These are phyloP conservation scores for Vireo griseus DNA, from an alignment of 2,797 vertebrate species.

Conservation along the genomic window DNA sequence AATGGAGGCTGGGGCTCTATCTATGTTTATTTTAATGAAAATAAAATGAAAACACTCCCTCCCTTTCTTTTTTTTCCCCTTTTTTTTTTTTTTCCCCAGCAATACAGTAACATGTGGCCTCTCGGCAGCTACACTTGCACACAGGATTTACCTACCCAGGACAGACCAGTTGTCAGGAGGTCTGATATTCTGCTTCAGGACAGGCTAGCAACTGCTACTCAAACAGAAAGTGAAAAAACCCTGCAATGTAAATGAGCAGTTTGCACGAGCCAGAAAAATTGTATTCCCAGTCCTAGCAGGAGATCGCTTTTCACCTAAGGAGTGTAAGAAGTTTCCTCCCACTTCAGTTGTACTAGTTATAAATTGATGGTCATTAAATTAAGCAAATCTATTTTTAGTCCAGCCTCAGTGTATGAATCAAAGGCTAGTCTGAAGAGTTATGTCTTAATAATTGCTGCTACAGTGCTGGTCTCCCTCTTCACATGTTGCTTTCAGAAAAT, in stretches of 20 bases:
- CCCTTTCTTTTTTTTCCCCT: neutral
- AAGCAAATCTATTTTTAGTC: neutral
- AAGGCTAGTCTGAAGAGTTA: neutral
- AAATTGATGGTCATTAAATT: neutral
- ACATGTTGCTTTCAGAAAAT: neutral
- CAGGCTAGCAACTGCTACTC: neutral
- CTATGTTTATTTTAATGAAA: neutral
- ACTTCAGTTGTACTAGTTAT: neutral
- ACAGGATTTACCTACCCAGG: neutral
- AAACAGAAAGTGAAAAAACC: neutral
- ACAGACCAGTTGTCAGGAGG: neutral
- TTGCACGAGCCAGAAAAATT: neutral
- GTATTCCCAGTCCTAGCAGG: neutral
- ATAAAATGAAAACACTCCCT: neutral
- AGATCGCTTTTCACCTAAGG: neutral
- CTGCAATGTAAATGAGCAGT: neutral
- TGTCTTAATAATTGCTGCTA: neutral
- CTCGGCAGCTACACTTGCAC: neutral
- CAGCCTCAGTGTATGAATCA: neutral
- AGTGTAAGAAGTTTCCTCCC: neutral
- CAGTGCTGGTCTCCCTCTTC: neutral
- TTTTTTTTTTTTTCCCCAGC: neutral
- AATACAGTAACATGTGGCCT: neutral
- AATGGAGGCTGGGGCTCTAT: neutral
- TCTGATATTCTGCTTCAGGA: neutral